These are phyloP conservation scores for Octopus bimaculoides DNA, from an alignment of 1,140 invertebrate species.

Conservation along the genomic window DNA sequence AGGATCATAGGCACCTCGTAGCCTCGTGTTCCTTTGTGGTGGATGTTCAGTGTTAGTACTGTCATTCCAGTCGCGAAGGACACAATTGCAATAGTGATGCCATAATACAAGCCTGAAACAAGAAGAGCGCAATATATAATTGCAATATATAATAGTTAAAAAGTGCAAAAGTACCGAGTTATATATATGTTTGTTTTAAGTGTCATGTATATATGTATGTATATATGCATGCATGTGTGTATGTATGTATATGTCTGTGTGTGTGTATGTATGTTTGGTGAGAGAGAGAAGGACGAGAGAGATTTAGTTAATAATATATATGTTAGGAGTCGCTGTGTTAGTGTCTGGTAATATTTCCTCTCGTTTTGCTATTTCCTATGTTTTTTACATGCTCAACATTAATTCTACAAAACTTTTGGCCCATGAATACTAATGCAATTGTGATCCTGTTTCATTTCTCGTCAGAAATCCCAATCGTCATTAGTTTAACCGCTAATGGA, in stretches of 20 bases:
- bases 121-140: neutral
- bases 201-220: neutral
- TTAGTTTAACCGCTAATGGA: too few species aligned
- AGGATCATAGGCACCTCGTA: constrained; percentile 71
- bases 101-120: constrained; percentile 79
- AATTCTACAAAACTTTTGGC: too few species aligned
- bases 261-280: neutral
- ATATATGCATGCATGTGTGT: neutral
- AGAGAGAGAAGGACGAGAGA: too few species aligned
- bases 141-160: neutral
- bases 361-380: too few species aligned
- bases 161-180: neutral
- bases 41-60: constrained; percentile 72
- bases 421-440: too few species aligned
- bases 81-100: constrained; percentile 86
- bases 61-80: constrained; percentile 84
- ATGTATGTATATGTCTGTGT: neutral
- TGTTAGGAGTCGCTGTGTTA: too few species aligned
- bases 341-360: too few species aligned
- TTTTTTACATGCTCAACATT: too few species aligned
- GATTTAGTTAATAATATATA: too few species aligned
- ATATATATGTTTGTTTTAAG: too few species aligned
- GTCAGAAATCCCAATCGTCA: too few species aligned
- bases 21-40: constrained; percentile 79
- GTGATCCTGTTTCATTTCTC: too few species aligned